These are phyloP conservation scores for Pseudolaguvia tuberculata DNA, from an alignment of 2,113 vertebrate species.

Conservation along the genomic window DNA sequence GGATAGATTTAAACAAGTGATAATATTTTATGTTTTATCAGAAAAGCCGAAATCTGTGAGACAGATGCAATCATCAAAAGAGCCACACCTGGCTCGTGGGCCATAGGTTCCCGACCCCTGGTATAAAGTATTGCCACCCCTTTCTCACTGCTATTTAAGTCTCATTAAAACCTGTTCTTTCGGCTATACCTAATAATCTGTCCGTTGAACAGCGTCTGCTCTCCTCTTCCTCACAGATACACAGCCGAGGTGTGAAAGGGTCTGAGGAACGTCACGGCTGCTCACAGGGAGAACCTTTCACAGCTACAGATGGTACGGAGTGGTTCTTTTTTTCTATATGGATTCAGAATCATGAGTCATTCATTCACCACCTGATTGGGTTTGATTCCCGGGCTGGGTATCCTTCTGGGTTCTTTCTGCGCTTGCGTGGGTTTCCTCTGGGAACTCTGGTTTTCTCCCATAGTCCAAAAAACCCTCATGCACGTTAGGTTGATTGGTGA, in stretches of 20 bases:
- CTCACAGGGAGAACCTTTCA: conserved; percentile 49
- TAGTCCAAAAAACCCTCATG: too few species aligned
- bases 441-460: too few species aligned
- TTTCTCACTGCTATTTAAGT: not conserved
- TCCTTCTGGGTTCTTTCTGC: too few species aligned
- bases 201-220: not conserved
- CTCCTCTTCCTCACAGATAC: conserved; percentile 46
- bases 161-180: not conserved
- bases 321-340: conserved; percentile 48
- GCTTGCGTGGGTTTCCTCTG: too few species aligned
- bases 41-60: too few species aligned
- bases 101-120: too few species aligned
- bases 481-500: too few species aligned
- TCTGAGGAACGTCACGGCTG: conserved; percentile 29
- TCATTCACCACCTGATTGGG: not conserved
- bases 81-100: too few species aligned
- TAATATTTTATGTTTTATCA: too few species aligned
- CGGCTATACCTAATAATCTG: not conserved
- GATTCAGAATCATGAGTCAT: conserved; percentile 47
- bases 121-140: not conserved
- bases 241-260: conserved; percentile 43
- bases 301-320: conserved; percentile 65
- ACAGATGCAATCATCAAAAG: too few species aligned
- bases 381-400: too few species aligned
- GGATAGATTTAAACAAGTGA: too few species aligned